Base-by-base conservation (phyloP, 2,113 vertebrate species). In the Cryptomyrus ogoouensis region DNA sequence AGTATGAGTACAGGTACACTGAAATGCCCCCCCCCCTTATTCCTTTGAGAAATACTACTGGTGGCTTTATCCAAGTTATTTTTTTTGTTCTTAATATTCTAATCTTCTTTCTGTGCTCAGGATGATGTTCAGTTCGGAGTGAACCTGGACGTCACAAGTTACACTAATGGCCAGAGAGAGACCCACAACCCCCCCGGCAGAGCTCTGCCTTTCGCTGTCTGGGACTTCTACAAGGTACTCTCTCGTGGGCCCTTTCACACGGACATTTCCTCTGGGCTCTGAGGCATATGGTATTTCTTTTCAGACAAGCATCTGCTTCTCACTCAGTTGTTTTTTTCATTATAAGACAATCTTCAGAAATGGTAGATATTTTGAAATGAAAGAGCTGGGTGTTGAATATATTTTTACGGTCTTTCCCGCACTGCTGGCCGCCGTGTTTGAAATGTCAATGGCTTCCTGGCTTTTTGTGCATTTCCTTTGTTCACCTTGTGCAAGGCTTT, bases 61-160 rank as follows among this genome's bases (percentile, higher is more conserved):
- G n/a, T 52, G 0, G 19, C 44, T 27, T n/a, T 31, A 56, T 35
- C 35, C 5, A 80, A 86, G n/a, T 31, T 52, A 12, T 85, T 35
- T 24, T 58, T 62, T 62, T 66, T 44, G 56, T 19, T 15, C 74
- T 80, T 77, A 19, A 77, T 9, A 53, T 62, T 62, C 21, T 2
- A 62, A 17, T 42, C 3, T 1, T n/a, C 3, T 42, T n/a, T 52
- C 5, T 88, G 3, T 89, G 90, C n/a, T 58, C 77, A 97, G 97
- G 95, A 98, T 15, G 91, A 95, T 7, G 96, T 99, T 89, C 96
- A 95, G 87, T 99, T 97, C 19, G 98, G 98, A 0, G 96, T 97
- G 66, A 98, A 99, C 92, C 94, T 99, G 91, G 98, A 99, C 27
- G 97, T 99, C 19, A 99, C 98, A 3, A 99, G 98, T 94, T 98